Percentiles rank a stretch among this genome's conserved stretches.
These are phyloP conservation scores for Trochalopteron elliotii DNA, from an alignment of 2,113 vertebrate species.

Conservation along the genomic window DNA sequence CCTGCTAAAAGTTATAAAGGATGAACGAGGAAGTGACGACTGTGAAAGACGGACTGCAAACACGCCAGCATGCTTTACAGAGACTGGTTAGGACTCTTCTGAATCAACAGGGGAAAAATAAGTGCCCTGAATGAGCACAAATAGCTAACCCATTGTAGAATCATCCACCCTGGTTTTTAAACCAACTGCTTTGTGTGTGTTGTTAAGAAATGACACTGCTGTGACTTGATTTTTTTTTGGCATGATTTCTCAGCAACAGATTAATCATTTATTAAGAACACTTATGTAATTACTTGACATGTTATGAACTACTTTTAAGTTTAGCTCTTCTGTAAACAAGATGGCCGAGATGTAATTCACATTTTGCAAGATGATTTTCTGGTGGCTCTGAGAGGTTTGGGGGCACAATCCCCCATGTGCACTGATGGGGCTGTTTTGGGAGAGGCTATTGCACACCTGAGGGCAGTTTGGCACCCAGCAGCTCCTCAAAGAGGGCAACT, in stretches of 20 bases:
- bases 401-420: rapidly evolving
- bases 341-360: rapidly evolving
- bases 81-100: not conserved
- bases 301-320: not conserved
- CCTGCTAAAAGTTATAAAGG: not conserved
- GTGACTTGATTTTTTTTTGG: not conserved
- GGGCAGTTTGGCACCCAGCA: not conserved
- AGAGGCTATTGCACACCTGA: not conserved
- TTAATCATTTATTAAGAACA: not conserved
- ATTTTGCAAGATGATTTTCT: rapidly evolving
- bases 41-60: not conserved
- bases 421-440: not conserved
- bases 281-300: not conserved
- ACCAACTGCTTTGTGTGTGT: not conserved
- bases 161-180: not conserved
- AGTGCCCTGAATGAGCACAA: not conserved
- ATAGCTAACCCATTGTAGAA: not conserved
- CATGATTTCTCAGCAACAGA: not conserved
- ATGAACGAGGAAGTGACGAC: not conserved
- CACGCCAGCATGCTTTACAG: not conserved
- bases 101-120: not conserved
- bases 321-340: not conserved
- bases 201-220: not conserved
- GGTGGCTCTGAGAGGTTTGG: not conserved
- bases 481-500: not conserved